Percentiles rank a stretch among this genome's conserved stretches.
Conservation (phyloP, 2,113 vertebrate species). For the Crotophaga sulcirostris region DNA sequence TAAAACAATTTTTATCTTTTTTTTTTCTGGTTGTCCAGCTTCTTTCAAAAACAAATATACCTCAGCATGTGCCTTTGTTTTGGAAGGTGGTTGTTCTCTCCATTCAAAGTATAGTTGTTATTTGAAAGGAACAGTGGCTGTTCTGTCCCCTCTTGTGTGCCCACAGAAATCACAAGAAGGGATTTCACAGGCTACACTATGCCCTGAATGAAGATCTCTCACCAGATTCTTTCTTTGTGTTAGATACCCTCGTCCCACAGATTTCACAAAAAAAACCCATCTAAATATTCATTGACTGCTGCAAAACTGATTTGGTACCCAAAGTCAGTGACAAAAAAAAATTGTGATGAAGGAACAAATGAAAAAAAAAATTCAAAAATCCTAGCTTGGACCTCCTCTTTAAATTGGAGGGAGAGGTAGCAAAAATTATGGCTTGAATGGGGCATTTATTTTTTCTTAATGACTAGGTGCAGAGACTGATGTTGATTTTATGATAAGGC, state of each 20-base stretch:
- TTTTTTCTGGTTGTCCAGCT: background rate
- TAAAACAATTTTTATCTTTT: background rate
- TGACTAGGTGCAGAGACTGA: background rate
- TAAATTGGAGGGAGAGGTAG: background rate
- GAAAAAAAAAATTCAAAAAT: background rate
- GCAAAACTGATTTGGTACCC: background rate
- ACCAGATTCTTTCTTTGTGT: background rate
- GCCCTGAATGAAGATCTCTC: background rate
- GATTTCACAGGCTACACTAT: background rate
- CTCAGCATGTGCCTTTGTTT: background rate
- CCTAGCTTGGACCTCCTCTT: background rate
- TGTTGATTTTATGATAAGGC: background rate
- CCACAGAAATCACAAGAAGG: background rate
- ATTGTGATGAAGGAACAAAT: background rate
- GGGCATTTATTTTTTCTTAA: background rate
- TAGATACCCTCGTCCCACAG: background rate
- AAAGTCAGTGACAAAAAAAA: background rate
- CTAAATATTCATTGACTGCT: background rate
- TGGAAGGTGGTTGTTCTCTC: background rate
- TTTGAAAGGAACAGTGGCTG: background rate
- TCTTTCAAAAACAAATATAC: background rate
- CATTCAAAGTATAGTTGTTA: background rate
- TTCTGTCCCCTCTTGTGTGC: fast-evolving
- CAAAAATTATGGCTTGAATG: background rate
- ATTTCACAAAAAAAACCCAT: background rate